Evolutionary conservation across 2,797 vertebrate species (phyloP).

Genomic region (Heliangelus exortis): DNA sequence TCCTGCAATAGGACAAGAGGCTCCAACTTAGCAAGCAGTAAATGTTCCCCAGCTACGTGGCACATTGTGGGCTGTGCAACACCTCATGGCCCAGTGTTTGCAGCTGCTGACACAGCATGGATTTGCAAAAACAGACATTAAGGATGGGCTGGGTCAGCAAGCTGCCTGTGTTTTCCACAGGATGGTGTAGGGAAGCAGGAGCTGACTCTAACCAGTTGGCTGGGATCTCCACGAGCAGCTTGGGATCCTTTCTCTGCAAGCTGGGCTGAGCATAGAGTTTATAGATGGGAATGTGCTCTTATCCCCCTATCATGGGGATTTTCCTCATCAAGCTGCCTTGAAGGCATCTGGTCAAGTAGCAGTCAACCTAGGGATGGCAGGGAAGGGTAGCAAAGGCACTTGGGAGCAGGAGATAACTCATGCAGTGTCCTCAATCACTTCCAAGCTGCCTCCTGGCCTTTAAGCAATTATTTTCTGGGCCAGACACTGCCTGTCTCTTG

Average conservation of each 20-base stretch:
- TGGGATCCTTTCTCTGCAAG: neutral
- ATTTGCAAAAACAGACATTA: neutral
- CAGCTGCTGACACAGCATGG: neutral
- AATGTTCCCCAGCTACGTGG: neutral
- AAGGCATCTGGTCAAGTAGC: neutral
- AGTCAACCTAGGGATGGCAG: neutral
- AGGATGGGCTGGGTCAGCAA: neutral
- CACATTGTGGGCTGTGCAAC: accelerated
- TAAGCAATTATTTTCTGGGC: neutral
- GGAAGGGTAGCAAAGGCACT: neutral
- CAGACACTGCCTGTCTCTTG: neutral
- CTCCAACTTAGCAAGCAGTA: neutral
- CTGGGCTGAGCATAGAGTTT: neutral
- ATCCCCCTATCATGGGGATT: neutral
- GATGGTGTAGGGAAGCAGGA: neutral
- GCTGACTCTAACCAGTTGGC: neutral
- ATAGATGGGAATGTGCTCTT: neutral
- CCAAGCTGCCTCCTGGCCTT: neutral
- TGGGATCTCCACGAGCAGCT: neutral
- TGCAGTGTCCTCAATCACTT: neutral
- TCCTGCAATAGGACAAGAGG: neutral
- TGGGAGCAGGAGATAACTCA: neutral
- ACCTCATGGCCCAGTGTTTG: neutral
- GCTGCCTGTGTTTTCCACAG: neutral
- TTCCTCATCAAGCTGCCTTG: neutral